These are phyloP conservation scores for Brachylomia viminalis DNA, from an alignment of 2,888 invertebrate genomes.

Conservation along the genomic window DNA sequence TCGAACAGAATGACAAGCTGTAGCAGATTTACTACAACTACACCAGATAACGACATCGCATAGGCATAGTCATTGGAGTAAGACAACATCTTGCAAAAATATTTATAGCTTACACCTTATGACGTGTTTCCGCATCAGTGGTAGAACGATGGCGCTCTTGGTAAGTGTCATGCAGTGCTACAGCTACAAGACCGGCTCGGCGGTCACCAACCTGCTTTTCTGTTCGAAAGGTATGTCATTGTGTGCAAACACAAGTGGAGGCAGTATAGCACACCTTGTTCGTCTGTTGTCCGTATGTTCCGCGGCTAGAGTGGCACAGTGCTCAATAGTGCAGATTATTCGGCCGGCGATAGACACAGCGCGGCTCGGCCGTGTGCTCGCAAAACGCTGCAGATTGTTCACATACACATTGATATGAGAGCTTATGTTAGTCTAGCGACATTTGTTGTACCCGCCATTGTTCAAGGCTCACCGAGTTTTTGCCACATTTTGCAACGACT, in stretches of 20 bases:
- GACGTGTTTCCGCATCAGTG: constrained; percentile 1
- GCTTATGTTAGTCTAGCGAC: constrained; percentile 3
- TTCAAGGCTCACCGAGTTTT: not conserved
- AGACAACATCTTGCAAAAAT: not conserved
- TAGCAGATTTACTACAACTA: constrained; percentile 1
- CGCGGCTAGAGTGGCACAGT: constrained; percentile 9
- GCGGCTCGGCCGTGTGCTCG: not conserved
- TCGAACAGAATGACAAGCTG: constrained; percentile 6
- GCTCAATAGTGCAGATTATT: constrained; percentile 25
- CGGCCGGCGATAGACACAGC: constrained; percentile 17
- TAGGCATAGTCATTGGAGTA: not conserved
- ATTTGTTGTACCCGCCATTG: not conserved
- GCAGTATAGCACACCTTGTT: not conserved
- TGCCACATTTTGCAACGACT: not conserved
- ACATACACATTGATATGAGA: not conserved
- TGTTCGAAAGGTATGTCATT: not conserved
- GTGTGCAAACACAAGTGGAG: not conserved
- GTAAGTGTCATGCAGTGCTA: constrained; percentile 2
- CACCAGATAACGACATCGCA: constrained; percentile 6
- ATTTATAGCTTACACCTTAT: not conserved
- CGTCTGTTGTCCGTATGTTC: not conserved
- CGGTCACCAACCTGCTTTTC: constrained; percentile 3
- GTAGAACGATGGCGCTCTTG: not conserved
- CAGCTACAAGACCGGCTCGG: not conserved
- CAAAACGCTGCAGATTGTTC: constrained; percentile 9